Conservation (phyloP, 2,113 vertebrate species). For the Lasiurus cinereus region DNA sequence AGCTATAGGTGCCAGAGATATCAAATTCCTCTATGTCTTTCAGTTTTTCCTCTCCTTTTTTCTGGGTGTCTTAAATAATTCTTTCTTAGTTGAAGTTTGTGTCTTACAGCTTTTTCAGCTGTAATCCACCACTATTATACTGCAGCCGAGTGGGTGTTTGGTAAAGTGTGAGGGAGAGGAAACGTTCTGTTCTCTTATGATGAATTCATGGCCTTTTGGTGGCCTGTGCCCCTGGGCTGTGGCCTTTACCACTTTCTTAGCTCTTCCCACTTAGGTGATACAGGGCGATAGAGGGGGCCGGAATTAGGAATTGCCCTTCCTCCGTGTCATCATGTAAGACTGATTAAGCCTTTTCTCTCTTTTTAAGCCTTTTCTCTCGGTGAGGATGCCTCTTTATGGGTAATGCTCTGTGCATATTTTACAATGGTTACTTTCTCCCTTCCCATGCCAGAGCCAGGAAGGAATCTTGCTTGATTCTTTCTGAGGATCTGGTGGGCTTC, state of each 20-base stretch:
- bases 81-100: slow-evolving; percentile 43
- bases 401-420: neutral
- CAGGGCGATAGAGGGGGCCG: neutral
- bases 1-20: neutral
- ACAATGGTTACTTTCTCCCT: neutral
- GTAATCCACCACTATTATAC: neutral
- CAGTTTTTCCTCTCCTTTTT: neutral
- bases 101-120: neutral
- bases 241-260: neutral
- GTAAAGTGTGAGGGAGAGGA: neutral
- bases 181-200: neutral
- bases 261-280: neutral
- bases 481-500: neutral
- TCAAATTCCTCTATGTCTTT: neutral
- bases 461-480: neutral
- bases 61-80: neutral
- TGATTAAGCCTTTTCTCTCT: neutral
- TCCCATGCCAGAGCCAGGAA: neutral
- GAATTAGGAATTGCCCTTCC: neutral
- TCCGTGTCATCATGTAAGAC: neutral
- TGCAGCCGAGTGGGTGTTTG: neutral
- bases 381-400: neutral
- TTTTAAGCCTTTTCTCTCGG: neutral
- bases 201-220: neutral
- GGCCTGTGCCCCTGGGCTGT: neutral